Base-by-base conservation (phyloP, 2,797 vertebrate species). In the Chelonia mydas region DNA sequence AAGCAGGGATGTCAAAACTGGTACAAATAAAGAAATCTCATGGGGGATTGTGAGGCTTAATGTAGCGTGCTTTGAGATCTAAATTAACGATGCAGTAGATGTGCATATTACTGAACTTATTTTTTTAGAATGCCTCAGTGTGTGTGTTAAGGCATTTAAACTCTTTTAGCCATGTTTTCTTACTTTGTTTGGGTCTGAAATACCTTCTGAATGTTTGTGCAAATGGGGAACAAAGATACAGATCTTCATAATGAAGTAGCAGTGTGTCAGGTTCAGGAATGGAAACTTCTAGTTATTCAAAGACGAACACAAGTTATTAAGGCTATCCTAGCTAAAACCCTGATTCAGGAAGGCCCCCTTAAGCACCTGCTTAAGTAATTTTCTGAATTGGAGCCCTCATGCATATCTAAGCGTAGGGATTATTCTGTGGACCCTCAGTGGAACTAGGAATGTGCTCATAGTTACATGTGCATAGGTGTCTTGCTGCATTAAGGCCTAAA, bases 31-130 rank as follows among this genome's bases (percentile, higher is more conserved):
- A 49, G 74, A 77, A 83, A 2, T 55, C 65, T 91, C 84, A 74
- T 90, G 81, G 9, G 2, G 86, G 86, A 74, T 59, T 83, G 87
- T 91, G 95, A 88, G 92, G 96, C 82, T 92, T 12, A 23, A 28
- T 87, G 86, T 76, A 3, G 55, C 78, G 51, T 94, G 92, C 94
- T 95, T 81, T 1, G 80, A 94, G 86, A 87, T 94, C 88, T 88
- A 57, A 96, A 25, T 54, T 54, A 54, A 96, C 96, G 96, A 95
- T 97, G 96, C 96, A 96, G 96, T 92, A 94, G 90, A 96, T 93
- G 96, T 97, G 94, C 95, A 53, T 93, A 84, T 94, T 95, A 92
- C 94, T 95, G 96, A 97, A 94, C 82, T 79, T 91, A 82, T 53
- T 6, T 19, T 19, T 91, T 90, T 90, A 37, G 89, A 80, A 95